Percentiles rank a stretch among this genome's conserved stretches.
Evolutionary conservation across 2,888 invertebrate species (phyloP).

Genomic region (Willowsia nigromaculata): DNA sequence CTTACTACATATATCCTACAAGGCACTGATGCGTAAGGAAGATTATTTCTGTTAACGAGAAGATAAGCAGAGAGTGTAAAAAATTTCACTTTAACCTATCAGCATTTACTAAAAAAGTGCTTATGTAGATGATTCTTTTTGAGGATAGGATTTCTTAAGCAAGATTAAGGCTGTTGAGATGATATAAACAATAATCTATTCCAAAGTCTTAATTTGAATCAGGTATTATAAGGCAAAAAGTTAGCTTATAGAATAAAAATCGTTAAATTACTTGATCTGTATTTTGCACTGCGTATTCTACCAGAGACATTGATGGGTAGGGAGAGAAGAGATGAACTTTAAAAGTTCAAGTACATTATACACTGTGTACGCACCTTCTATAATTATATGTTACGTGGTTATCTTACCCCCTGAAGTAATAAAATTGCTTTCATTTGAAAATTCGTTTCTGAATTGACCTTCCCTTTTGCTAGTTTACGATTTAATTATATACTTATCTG

Average conservation of each 20-base stretch:
- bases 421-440: not conserved
- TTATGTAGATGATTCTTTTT: not conserved
- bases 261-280: not conserved
- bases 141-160: not conserved
- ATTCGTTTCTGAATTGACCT: constrained; percentile 3
- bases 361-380: not conserved
- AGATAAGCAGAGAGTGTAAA: not conserved
- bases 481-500: not conserved
- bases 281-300: not conserved
- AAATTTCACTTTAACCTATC: not conserved
- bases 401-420: not conserved
- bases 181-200: not conserved
- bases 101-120: not conserved
- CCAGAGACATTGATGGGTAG: not conserved
- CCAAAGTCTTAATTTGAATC: not conserved
- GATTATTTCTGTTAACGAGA: not conserved
- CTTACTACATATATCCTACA: not conserved
- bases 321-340: not conserved
- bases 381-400: not conserved
- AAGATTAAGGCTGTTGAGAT: not conserved
- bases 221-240: not conserved
- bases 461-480: not conserved
- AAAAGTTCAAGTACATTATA: not conserved
- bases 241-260: not conserved
- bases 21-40: constrained; percentile 2